Conservation (phyloP, 2,888 invertebrate genomes). For the Pediacus dermestoides region DNA sequence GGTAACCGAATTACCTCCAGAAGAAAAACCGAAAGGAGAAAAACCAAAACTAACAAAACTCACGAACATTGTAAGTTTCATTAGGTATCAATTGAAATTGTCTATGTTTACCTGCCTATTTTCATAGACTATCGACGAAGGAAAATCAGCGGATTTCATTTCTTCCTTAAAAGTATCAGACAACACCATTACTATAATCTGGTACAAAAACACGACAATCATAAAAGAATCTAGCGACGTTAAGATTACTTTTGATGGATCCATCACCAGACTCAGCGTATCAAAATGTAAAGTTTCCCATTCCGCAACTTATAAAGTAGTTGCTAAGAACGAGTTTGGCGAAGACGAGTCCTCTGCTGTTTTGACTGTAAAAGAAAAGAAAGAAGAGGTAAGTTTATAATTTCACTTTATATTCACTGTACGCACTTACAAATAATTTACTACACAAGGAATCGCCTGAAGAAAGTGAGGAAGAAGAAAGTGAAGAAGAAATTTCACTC, state of each 20-base stretch:
- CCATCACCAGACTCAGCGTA: slow-evolving; percentile 74
- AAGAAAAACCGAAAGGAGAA: slow-evolving; percentile 70
- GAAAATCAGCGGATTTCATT: slow-evolving; percentile 74
- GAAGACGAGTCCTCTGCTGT: slow-evolving; percentile 84
- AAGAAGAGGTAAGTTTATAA: slow-evolving; percentile 42
- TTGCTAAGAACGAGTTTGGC: slow-evolving; percentile 88
- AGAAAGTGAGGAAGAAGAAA: slow-evolving; percentile 24
- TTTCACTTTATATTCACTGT: slow-evolving; percentile 5
- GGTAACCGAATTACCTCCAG: slow-evolving; percentile 76
- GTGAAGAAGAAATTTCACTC: slow-evolving; percentile 31
- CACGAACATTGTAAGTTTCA: slow-evolving; percentile 64
- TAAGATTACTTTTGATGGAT: slow-evolving; percentile 79
- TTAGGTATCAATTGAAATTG: slow-evolving; percentile 5
- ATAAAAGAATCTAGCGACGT: slow-evolving; percentile 75
- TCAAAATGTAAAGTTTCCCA: slow-evolving; percentile 69
- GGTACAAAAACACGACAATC: slow-evolving; percentile 79
- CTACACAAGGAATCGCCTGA: slow-evolving; percentile 11
- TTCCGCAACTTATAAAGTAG: slow-evolving; percentile 77
- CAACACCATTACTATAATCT: slow-evolving; percentile 75
- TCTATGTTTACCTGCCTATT: not conserved
- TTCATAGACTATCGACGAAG: slow-evolving; percentile 62
- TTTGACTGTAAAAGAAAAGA: slow-evolving; percentile 67
- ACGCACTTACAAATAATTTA: slow-evolving; percentile 7
- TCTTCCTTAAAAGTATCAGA: slow-evolving; percentile 72
- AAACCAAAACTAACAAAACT: slow-evolving; percentile 79